These are phyloP conservation scores for Prostheceraeus crozeri DNA, from an alignment of 2,888 invertebrate species.

Conservation along the genomic window DNA sequence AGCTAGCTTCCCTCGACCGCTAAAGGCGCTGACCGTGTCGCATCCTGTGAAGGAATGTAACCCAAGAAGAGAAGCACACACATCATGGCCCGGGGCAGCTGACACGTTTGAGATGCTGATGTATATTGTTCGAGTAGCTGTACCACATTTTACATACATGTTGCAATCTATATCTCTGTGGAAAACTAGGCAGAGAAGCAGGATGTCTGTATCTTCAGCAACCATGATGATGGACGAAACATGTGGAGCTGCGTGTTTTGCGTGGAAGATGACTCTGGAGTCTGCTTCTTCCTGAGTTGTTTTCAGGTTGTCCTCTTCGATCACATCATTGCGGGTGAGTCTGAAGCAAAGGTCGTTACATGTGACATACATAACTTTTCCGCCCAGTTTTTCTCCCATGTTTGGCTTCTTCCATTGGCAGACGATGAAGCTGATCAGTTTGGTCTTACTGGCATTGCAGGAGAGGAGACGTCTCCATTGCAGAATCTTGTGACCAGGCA, in stretches of 20 bases:
- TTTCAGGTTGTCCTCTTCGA: too few relatives aligned
- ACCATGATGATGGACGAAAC: conserved; percentile 39
- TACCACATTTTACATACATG: conserved; percentile 39
- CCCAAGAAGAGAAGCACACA: conserved; percentile 21
- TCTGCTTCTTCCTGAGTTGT: conserved; percentile 42
- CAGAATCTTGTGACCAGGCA: conserved; percentile 37
- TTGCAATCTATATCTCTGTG: conserved; percentile 26
- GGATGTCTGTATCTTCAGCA: conserved; percentile 42
- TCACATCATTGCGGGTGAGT: conserved; percentile 26
- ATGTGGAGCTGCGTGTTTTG: conserved; percentile 40
- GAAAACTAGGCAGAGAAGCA: conserved; percentile 38
- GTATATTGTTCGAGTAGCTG: conserved; percentile 22
- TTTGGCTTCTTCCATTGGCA: conserved; percentile 17
- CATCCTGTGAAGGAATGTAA: conserved; percentile 13
- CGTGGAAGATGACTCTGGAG: conserved; percentile 40
- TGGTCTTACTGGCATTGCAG: conserved; percentile 22
- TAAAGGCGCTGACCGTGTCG: conserved; percentile 12
- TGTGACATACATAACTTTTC: conserved; percentile 40
- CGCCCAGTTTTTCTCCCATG: conserved; percentile 24
- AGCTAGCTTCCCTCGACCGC: neutral
- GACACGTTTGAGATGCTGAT: conserved; percentile 37
- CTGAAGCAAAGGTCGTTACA: conserved; percentile 37
- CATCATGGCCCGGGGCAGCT: conserved; percentile 35
- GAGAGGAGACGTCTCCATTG: conserved; percentile 37
- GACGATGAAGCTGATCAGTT: conserved; percentile 30